Percentiles rank a stretch among this genome's conserved stretches.
These are phyloP conservation scores for Ophiodon elongatus DNA, from an alignment of 2,113 vertebrate species.

Conservation along the genomic window DNA sequence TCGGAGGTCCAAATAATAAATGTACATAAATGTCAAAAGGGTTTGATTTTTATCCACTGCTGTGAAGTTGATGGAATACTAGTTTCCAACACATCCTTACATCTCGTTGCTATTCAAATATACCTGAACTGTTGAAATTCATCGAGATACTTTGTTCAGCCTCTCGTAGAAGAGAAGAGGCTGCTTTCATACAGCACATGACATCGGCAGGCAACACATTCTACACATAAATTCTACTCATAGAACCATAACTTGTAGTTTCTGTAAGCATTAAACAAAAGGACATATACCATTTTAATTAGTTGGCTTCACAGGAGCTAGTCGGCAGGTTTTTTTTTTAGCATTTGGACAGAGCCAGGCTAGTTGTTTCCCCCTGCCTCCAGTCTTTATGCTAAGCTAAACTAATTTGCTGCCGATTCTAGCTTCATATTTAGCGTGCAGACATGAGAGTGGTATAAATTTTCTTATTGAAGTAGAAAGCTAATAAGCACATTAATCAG, in stretches of 20 bases:
- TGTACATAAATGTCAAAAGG: neutral
- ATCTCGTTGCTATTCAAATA: neutral
- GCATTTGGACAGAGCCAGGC: neutral
- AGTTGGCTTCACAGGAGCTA: neutral
- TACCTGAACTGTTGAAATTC: neutral
- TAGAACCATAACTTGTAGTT: neutral
- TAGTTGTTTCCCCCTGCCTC: neutral
- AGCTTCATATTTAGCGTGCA: neutral
- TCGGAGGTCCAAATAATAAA: neutral
- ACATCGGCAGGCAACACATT: neutral
- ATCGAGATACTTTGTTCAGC: neutral
- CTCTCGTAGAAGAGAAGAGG: neutral
- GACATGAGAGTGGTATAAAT: too few relatives aligned
- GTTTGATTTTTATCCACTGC: neutral
- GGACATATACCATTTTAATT: neutral
- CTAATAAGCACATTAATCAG: neutral
- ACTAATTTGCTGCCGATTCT: neutral
- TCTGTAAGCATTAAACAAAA: neutral
- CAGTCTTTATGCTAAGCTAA: neutral
- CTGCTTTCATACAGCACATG: neutral
- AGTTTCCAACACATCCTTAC: neutral
- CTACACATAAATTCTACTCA: neutral
- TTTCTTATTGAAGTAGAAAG: neutral
- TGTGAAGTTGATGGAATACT: slow-evolving; percentile 2
- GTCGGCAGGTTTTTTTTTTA: neutral